Evolutionary conservation across 2,888 invertebrate genomes (phyloP).

Genomic region (Eristalis tenax): DNA sequence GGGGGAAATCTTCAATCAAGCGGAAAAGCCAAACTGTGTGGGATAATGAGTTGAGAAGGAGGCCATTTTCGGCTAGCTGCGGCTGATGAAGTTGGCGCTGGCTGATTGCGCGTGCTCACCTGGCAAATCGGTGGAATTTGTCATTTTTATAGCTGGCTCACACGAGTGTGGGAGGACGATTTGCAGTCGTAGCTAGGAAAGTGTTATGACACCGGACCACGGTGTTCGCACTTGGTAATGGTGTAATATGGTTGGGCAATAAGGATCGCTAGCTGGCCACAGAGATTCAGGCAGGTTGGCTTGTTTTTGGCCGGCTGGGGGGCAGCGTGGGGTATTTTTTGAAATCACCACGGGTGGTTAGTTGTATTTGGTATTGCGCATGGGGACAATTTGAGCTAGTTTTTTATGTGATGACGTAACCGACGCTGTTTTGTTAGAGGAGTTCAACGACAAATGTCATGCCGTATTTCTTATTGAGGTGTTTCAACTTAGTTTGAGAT

Average conservation of each 20-base stretch:
- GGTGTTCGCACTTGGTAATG: constrained; percentile 49
- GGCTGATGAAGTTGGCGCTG: constrained; percentile 35
- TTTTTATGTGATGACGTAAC: not conserved
- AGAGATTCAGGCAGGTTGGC: not conserved
- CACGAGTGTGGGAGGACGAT: constrained; percentile 59
- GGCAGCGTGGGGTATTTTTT: not conserved
- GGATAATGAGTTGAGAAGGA: constrained; percentile 49
- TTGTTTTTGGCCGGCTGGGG: not conserved
- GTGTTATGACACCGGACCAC: constrained; percentile 55
- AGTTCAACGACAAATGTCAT: not conserved
- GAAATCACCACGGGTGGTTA: not conserved
- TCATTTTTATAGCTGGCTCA: constrained; percentile 60
- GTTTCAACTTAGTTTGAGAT: too few relatives aligned
- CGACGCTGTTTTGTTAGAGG: not conserved
- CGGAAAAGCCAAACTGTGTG: constrained; percentile 36
- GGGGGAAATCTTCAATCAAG: constrained; percentile 57
- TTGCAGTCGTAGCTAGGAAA: constrained; percentile 53
- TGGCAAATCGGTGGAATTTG: constrained; percentile 61
- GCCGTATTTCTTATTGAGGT: not conserved
- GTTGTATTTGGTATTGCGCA: not conserved
- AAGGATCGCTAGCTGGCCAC: not conserved
- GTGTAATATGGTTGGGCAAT: constrained; percentile 12
- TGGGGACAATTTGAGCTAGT: not conserved
- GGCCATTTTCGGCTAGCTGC: not conserved
- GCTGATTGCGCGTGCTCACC: constrained; percentile 49